Evolutionary conservation across 2,888 invertebrate genomes (phyloP).

Genomic region (Phengaris arion): DNA sequence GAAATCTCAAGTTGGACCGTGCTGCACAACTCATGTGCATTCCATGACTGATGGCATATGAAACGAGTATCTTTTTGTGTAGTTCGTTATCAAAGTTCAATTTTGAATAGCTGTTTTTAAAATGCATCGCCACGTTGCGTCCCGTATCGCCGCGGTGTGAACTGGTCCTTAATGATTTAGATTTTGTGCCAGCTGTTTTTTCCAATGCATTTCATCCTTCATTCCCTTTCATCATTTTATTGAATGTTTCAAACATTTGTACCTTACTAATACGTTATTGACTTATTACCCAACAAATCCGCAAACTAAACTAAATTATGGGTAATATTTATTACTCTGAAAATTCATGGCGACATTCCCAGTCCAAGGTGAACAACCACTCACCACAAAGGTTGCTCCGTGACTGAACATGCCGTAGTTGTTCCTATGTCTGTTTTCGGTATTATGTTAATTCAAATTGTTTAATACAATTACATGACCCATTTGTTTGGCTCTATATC

Average conservation of each 20-base stretch:
- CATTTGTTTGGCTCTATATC: background rate
- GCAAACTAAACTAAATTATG: conserved; percentile 4
- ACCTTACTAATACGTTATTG: background rate
- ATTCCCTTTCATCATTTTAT: no score
- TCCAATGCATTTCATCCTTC: no score
- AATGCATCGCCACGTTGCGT: no score
- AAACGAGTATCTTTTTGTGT: no score
- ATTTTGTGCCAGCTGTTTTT: no score
- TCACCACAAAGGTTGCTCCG: conserved; percentile 66
- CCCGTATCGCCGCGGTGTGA: no score
- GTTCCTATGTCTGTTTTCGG: conserved; percentile 44
- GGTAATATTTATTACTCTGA: conserved; percentile 33
- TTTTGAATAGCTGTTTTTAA: no score
- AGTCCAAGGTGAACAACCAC: conserved; percentile 57
- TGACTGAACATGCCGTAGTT: conserved; percentile 51
- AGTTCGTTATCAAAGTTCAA: no score
- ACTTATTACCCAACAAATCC: background rate
- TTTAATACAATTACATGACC: conserved; percentile 28
- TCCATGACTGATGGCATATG: no score
- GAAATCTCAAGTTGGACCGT: no score
- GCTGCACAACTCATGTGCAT: no score
- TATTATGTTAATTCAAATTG: conserved; percentile 41
- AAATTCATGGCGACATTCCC: conserved; percentile 57
- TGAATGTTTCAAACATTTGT: background rate
- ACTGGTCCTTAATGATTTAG: no score